Evolutionary conservation across 2,113 vertebrate species (phyloP).

Genomic region (Pungitius pungitius): DNA sequence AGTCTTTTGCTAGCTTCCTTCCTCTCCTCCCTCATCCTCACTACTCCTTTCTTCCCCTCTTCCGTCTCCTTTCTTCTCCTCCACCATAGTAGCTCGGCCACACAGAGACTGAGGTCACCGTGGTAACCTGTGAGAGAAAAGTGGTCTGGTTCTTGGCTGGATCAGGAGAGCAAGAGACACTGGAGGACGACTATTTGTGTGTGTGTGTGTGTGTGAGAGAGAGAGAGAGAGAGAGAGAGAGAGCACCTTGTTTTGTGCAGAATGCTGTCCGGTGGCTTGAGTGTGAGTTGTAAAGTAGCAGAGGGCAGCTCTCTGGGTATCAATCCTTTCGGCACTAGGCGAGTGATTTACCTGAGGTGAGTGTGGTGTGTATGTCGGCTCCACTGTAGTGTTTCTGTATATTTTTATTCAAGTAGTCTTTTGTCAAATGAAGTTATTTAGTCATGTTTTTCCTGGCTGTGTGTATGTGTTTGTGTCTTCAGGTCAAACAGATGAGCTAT

Average conservation of each 20-base stretch:
- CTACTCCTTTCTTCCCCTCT: conserved; percentile 39
- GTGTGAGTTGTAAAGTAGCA: conserved; percentile 62
- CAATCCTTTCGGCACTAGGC: conserved; percentile 35
- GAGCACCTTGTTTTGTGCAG: conserved; percentile 57
- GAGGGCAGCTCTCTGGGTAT: conserved; percentile 62
- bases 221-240: conserved; percentile 37
- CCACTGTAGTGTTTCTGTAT: not conserved
- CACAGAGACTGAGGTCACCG: conserved; percentile 61
- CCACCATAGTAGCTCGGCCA: conserved; percentile 46
- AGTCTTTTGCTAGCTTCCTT: conserved; percentile 51
- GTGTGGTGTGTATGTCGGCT: conserved; percentile 10
- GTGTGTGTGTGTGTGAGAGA: conserved; percentile 39
- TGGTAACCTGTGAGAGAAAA: conserved; percentile 74
- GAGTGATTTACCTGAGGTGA: conserved; percentile 66
- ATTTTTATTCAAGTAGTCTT: conserved; percentile 5
- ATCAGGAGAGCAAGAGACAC: conserved; percentile 48
- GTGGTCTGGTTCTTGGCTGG: conserved; percentile 62
- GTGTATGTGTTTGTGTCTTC: conserved; percentile 30
- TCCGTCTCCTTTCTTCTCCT: conserved; percentile 19
- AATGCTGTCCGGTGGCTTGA: conserved; percentile 63
- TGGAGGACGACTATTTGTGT: conserved; percentile 38
- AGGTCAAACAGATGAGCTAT: conserved; percentile 55
- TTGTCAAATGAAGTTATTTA: not conserved
- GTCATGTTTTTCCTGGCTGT: not conserved
- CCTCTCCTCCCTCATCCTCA: conserved; percentile 40